Evolutionary conservation across 2,888 invertebrate genomes (phyloP), one percentile per base, ranked within the genome.

Genomic region (Merodon equestris): DNA sequence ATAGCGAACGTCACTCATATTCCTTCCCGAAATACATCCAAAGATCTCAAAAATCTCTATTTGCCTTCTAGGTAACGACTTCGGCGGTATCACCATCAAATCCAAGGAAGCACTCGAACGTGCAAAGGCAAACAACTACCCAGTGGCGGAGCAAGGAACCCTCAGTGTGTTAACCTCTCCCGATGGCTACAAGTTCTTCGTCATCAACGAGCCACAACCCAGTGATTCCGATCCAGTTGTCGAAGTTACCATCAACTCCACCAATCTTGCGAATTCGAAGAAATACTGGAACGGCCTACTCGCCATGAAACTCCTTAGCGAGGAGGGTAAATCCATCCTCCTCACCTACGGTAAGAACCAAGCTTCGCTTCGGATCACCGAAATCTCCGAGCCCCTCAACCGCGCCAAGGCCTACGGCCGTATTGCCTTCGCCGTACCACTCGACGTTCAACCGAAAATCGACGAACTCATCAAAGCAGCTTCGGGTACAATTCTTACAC

Each of bases 361-460:
- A 89, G 92, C 94, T 1, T 93, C 94, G 84, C 89, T 98, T 42
- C 94, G 96, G 87, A 90, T 98, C 2, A 83, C 83, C 12, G 66
- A 83, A 58, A 82, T 85, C 2, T 47, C 67, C 0, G 84, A 84
- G 56, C 89, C 92, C 36, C 91, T 99, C 1, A 92, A 97, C 86
- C 94, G 95, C 82, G 97, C 94, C 1, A 93, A 95, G 86, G 97
- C 97, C 0, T 98, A 95, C 90, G 99, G 99, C 0, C 92, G 99
- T 67, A 96, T 98, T 84, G 99, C 99, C 0, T 99, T 98, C 89
- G 93, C 97, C 0, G 94, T 96, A 83, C 97, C 98, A 0, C 90
- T 91, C 82, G 91, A 91, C 12, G 91, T 95, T 84, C 94, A 97
- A 84, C 92, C 93, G n/a, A 89, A 88, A 47, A 93, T 99, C 54